Percentiles rank a stretch among this genome's conserved stretches.
Conservation (phyloP, 2,113 vertebrate genomes). For the Shinisaurus crocodilurus region DNA sequence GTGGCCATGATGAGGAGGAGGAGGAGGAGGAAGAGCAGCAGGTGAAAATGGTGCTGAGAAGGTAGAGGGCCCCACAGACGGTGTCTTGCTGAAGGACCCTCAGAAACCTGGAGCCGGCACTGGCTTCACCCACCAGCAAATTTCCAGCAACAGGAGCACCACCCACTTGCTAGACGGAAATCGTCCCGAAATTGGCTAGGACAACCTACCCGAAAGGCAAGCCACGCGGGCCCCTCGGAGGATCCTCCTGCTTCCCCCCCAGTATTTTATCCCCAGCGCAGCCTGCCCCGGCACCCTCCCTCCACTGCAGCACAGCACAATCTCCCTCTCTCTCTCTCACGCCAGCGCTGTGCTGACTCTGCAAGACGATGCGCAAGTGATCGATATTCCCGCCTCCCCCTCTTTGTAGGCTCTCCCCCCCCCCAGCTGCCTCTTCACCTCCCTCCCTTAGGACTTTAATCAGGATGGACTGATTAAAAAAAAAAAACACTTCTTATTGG, state of each 20-base stretch:
- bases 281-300: background rate
- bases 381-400: background rate
- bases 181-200: background rate
- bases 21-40: no score
- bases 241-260: background rate
- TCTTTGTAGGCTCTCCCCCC: background rate
- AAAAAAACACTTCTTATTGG: background rate
- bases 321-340: background rate
- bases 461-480: background rate
- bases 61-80: no score
- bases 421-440: background rate
- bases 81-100: no score
- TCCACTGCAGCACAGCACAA: background rate
- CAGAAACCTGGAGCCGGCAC: no score
- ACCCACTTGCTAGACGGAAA: no score
- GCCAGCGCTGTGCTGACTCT: background rate
- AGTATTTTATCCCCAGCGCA: background rate
- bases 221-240: background rate
- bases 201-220: background rate
- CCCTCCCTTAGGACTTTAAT: background rate
- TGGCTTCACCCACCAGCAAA: background rate
- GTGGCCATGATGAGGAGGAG: background rate
- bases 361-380: background rate
- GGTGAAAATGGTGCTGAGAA: no score
- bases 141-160: background rate